Percentiles rank a stretch among this genome's conserved stretches.
phyloP scores from a whole-genome alignment of 2,888 invertebrate genomes.

The Gari tellinella region DNA sequence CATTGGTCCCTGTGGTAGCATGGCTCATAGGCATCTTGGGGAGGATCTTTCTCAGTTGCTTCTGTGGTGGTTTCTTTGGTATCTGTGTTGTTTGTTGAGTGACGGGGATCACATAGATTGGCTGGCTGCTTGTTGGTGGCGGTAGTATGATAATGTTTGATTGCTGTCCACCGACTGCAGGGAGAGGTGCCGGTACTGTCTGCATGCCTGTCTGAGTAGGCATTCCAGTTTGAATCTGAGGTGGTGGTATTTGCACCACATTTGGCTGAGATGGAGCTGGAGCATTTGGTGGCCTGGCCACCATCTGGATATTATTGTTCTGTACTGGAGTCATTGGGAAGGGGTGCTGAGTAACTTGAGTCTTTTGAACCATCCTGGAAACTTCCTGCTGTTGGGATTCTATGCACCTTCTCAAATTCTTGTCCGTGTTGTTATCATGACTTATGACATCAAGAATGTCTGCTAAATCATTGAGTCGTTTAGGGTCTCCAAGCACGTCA shows the following conservation, averaged over 20 bases:
- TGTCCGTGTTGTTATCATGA: conserved; percentile 10
- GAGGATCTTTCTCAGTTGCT: conserved; percentile 36
- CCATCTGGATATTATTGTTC: too few relatives aligned
- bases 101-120: conserved; percentile 26
- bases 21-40: conserved; percentile 40
- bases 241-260: not conserved
- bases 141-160: conserved; percentile 41
- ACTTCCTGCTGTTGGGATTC: conserved; percentile 3
- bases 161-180: conserved; percentile 7
- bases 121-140: conserved; percentile 12
- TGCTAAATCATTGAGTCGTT: conserved; percentile 39
- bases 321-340: not conserved
- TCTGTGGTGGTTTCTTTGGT: conserved; percentile 17
- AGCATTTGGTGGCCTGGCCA: not conserved
- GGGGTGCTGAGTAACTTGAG: not conserved
- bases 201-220: not conserved
- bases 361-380: not conserved
- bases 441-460: conserved; percentile 57
- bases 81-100: conserved; percentile 17
- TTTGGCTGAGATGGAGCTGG: not conserved
- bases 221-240: conserved; percentile 1
- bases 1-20: not conserved
- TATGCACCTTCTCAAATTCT: not conserved
- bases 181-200: too few relatives aligned
- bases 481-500: conserved; percentile 27